Conservation (phyloP, 2,797 vertebrate species). For the Hippopotamyrus pictus region DNA sequence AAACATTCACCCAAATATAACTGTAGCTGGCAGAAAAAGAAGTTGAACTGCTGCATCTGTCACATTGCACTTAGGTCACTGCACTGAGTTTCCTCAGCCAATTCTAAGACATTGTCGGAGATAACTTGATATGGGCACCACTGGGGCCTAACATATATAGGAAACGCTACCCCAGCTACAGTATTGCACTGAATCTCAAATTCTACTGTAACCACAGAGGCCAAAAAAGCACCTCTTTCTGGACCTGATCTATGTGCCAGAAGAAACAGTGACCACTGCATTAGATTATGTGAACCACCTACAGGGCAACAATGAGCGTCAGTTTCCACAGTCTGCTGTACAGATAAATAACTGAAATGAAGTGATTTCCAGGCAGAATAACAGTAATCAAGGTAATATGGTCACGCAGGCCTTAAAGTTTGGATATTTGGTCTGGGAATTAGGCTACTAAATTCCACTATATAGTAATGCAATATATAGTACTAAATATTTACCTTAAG, state of each 20-base stretch:
- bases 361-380: not conserved
- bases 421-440: not conserved
- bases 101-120: not conserved
- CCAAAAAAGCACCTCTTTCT: not conserved
- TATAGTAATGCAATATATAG: not conserved
- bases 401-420: not conserved
- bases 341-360: not conserved
- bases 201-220: not conserved
- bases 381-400: not conserved
- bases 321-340: not conserved
- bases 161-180: not conserved
- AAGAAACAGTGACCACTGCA: not conserved
- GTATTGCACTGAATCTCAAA: not conserved
- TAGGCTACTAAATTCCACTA: not conserved
- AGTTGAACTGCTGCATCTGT: not conserved
- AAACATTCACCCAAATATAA: not conserved
- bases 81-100: not conserved
- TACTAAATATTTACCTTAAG: not conserved
- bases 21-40: not conserved
- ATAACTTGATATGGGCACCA: not conserved
- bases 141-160: not conserved
- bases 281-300: not conserved
- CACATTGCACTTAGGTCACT: not conserved
- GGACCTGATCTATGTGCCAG: not conserved
- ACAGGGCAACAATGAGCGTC: not conserved